Evolutionary conservation across 2,797 vertebrate genomes (phyloP), one percentile per base, ranked within the genome.

Genomic region (Tragopan temminckii): DNA sequence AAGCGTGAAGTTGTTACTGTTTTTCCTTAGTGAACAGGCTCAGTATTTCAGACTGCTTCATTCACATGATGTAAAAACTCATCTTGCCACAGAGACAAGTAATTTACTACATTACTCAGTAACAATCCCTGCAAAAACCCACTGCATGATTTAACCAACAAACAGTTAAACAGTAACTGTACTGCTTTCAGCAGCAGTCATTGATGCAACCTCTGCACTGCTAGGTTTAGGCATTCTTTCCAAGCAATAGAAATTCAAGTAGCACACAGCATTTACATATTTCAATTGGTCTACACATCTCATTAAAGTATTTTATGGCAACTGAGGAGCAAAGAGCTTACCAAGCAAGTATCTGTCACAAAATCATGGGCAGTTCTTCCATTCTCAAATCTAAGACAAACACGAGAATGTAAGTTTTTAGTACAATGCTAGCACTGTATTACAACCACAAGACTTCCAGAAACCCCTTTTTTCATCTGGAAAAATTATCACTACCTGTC

Each of bases 251-350:
- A 21, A 77, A 45, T 15, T 57, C 1, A 16, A 38, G 5, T 1
- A 81, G 9, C 8, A 36, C 5, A 7, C 0, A 69, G 9, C 31
- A 89, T 10, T 18, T 29, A 5, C 0, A 1, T 24, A 36, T 59
- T 77, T 63, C 4, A 78, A 48, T 17, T 11, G 33, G 8, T 10
- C 4, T 4, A 46, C 5, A 4, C 7, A 68, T 31, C 36, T 27
- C 20, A 55, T 42, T 24, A 19, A 46, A 9, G 38, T 42, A 50
- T 38, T 27, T 42, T 27, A 69, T 0, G 10, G 20, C 31, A 86
- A 70, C 25, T 12, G 5, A 48, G 9, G 40, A 77, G 35, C 25
- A 40, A 43, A 25, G 7, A 78, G 25, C 38, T 85, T 74, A 38
- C 33, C 50, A 40, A 43, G 7, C 9, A 46, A 61, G 17, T 20